Percentiles rank a stretch among this genome's conserved stretches.
Evolutionary conservation across 2,888 invertebrate genomes (phyloP).

Genomic region (Herminia tarsipennalis): DNA sequence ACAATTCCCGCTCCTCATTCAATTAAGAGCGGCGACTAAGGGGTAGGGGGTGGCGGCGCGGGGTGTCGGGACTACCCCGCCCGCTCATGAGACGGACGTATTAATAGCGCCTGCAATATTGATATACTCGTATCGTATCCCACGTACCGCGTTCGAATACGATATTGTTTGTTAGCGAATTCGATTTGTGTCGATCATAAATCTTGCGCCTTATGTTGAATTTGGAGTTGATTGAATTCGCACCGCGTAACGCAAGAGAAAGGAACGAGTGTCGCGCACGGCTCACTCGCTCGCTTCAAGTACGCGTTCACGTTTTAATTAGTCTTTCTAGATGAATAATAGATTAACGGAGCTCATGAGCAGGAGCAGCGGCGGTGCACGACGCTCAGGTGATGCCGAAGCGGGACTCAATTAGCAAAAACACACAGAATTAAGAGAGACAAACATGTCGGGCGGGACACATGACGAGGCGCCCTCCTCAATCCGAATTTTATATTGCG

Average conservation of each 20-base stretch:
- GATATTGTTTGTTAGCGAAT: constrained; percentile 85
- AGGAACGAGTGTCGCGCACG: constrained; percentile 30
- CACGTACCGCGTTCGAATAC: constrained; percentile 81
- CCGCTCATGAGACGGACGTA: constrained; percentile 85
- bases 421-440: constrained; percentile 82
- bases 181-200: constrained; percentile 86
- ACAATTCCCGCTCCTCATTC: constrained; percentile 86
- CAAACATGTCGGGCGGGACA: constrained; percentile 78
- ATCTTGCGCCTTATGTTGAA: constrained; percentile 85
- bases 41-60: constrained; percentile 57
- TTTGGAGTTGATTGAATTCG: constrained; percentile 81
- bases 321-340: constrained; percentile 70
- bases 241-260: constrained; percentile 61
- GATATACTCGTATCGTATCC: constrained; percentile 83
- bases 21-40: constrained; percentile 85
- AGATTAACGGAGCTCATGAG: constrained; percentile 58
- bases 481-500: constrained; percentile 83
- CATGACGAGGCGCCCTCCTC: constrained; percentile 74
- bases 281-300: constrained; percentile 39
- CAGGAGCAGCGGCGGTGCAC: constrained; percentile 18
- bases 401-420: constrained; percentile 83
- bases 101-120: constrained; percentile 86
- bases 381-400: constrained; percentile 67
- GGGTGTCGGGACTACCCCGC: constrained; percentile 58
- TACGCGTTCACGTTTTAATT: constrained; percentile 56